Evolutionary conservation across 2,888 invertebrate species (phyloP).

Genomic region (Tachina lurida): DNA sequence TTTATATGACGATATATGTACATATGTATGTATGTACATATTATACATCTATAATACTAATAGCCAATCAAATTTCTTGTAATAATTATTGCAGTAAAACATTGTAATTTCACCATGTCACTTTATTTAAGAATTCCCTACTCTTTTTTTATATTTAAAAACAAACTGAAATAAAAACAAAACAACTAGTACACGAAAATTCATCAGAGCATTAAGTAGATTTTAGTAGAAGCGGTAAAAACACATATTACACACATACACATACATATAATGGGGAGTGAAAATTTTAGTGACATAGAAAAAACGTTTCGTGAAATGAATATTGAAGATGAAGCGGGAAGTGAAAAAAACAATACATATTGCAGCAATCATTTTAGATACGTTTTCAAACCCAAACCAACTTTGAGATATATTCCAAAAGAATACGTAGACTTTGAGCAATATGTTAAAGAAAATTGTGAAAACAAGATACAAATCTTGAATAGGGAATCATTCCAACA

Average conservation of each 20-base stretch:
- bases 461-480: slow-evolving; percentile 30
- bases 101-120: too few relatives aligned
- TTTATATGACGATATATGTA: too few relatives aligned
- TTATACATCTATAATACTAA: too few relatives aligned
- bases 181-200: not conserved
- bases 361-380: not conserved
- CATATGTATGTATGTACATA: too few relatives aligned
- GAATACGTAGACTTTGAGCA: slow-evolving; percentile 26
- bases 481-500: slow-evolving; percentile 33
- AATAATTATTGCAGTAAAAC: too few relatives aligned
- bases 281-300: not conserved
- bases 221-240: not conserved
- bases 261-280: slow-evolving; percentile 8
- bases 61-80: too few relatives aligned
- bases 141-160: not conserved
- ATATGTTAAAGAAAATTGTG: slow-evolving; percentile 32
- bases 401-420: not conserved
- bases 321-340: slow-evolving; percentile 18
- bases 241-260: not conserved
- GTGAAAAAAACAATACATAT: not conserved
- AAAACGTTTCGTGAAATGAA: slow-evolving; percentile 14
- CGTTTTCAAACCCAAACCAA: slow-evolving; percentile 6
- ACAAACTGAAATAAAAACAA: not conserved
- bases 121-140: too few relatives aligned
- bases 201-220: not conserved